Evolutionary conservation across 2,888 invertebrate genomes (phyloP), one percentile per base, ranked within the genome.

Genomic region (Kryphioiulus occultus): DNA sequence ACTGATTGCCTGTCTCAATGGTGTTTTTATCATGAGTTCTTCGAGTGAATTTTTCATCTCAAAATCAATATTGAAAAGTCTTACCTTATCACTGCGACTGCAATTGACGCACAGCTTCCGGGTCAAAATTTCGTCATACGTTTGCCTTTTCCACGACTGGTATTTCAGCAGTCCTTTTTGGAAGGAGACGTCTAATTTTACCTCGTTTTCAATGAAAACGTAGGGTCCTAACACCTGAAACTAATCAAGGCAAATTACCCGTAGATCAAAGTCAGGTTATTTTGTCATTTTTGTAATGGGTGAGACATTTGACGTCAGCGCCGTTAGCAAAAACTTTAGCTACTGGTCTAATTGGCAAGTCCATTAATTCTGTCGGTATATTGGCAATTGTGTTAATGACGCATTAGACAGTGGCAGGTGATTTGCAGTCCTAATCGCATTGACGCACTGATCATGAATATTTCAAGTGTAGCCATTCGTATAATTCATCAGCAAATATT

Each of bases 101-200:
- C 87, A 87, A 4, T 68, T 32, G 15, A 17, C 53, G 26, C 87
- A 87, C 22, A 32, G 9, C 19, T 53, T 87, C 35, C 35, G 39
- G n/a, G 87, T 87, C 42, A 87, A 10, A 35, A 22, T 44, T 26
- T 44, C 78, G n/a, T 87, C 82, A 17, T 78, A 87, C n/a, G 30
- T n/a, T 42, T 87, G 87, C 22, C 82, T 44, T 26, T 82, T 87
- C 87, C 68, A 87, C n/a, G 87, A 87, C 26, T 39, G 47, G 26
- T 87, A 87, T 39, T 32, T 22, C 47, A 87, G 17, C 32, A 68
- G 10, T 78, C 82, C 82, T 22, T 82, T 35, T 32, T 82, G 42
- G 39, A 87, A 87, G n/a, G n/a, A 22, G 35, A 87, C 59, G 26
- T 87, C 59, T n/a, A 87, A 39, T 87, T 87, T 87, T 0, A 22